Percentiles rank a stretch among this genome's conserved stretches.
Evolutionary conservation across 37 sponge, comb jelly and placozoan genomes (phyloP).

Genomic region (Eunapius fragilis): DNA sequence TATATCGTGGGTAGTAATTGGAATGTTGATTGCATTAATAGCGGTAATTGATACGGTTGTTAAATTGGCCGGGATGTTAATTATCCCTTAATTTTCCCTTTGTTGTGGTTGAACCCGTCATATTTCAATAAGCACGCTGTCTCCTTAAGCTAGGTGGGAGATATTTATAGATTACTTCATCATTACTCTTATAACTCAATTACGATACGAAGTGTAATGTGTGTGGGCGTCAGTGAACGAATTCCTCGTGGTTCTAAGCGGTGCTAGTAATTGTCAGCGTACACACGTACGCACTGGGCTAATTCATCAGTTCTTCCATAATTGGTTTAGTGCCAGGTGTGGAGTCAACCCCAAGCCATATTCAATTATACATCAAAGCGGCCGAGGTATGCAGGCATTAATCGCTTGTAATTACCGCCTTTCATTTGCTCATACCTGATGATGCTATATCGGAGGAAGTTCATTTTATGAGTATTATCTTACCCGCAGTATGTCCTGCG

Average conservation of each 20-base stretch:
- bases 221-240: neutral
- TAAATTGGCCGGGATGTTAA: neutral
- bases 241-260: neutral
- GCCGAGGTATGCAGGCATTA: conserved; percentile 43
- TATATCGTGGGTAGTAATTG: neutral
- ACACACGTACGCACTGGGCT: neutral
- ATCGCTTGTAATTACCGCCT: neutral
- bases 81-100: neutral
- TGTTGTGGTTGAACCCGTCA: neutral
- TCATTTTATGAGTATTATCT: neutral
- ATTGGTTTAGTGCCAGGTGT: conserved; percentile 10
- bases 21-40: neutral
- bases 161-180: neutral
- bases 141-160: neutral
- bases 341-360: conserved; percentile 9
- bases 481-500: neutral
- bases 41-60: neutral
- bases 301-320: conserved; percentile 6
- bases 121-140: neutral
- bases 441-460: neutral
- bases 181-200: neutral
- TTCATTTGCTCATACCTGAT: neutral
- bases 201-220: neutral
- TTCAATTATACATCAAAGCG: conserved; percentile 59
- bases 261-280: neutral